Base-by-base conservation (phyloP, 2,797 vertebrate genomes). In the Capromys pilorides region DNA sequence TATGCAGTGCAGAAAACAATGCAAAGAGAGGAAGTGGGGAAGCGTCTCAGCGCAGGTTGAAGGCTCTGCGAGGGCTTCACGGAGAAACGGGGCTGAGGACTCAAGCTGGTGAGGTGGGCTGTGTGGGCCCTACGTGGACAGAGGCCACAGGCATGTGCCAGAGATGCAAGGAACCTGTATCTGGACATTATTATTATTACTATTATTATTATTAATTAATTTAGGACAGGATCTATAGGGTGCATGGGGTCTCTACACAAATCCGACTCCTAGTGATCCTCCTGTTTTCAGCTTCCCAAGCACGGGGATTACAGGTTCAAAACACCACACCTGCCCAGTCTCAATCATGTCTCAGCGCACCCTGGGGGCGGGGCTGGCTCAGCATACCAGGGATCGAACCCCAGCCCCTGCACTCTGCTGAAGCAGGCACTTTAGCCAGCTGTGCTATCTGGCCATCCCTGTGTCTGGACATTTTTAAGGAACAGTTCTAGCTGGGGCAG, bases 91-190 rank as follows among this genome's bases (percentile, higher is more conserved):
- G 61, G 21, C 7, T 2, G 0, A 13, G 41, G 36, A 61, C n/a
- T 64, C n/a, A 7, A 18, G 33, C 80, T 54, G 8, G 31, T 59
- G 45, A 0, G 7, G 71, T 7, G 0, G 9, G 2, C 22, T 33
- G 28, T 0, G 0, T 0, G 24, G 49, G 41, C 54, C 51, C 11
- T 9, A 6, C 0, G 1, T 28, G 49, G 77, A 24, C 14, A 19
- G 16, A 75, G 10, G n/a, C 19, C 12, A 10, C 5, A 24, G 2
- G 1, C 16, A 66, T 11, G 6, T 36, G 21, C 80, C 57, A 26
- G 88, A 81, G 16, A 8, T 21, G 22, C 7, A 16, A 31, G 0
- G 1, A 10, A 26, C 0, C 0, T 54, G 10, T 0, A 1, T 41
- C 12, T 7, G n/a, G 33, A 73, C 2, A n/a, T 71, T 91, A 45